Percentiles rank a stretch among this genome's conserved stretches.
phyloP scores from a whole-genome alignment of 2,113 vertebrate species.

The Thunnus thynnus region DNA sequence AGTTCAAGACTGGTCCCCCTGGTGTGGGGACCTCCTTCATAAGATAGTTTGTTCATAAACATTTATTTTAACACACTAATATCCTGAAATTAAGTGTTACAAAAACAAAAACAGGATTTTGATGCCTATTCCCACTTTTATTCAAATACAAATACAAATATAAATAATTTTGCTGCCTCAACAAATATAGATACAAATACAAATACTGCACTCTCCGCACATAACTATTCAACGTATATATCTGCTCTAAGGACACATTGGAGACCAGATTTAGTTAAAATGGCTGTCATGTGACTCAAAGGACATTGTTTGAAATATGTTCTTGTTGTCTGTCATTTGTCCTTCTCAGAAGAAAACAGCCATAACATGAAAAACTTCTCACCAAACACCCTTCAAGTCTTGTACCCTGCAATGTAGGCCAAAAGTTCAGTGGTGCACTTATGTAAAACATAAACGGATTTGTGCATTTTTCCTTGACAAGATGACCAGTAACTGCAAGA shows the following conservation, averaged over 20 bases:
- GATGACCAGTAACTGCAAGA: constrained; percentile 42
- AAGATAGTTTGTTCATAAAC: no score
- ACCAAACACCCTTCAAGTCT: background rate
- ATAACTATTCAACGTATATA: background rate
- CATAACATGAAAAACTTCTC: background rate
- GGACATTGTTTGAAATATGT: constrained; percentile 11
- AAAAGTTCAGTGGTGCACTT: constrained; percentile 9
- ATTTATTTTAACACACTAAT: no score
- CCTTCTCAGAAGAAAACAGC: constrained; percentile 24
- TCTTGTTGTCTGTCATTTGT: constrained; percentile 27
- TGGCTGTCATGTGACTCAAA: constrained; percentile 8
- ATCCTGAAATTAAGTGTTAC: no score
- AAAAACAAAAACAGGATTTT: no score
- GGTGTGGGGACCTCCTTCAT: no score
- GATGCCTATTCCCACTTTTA: no score
- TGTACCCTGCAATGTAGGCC: background rate
- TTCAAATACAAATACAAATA: no score
- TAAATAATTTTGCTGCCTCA: no score
- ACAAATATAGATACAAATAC: no score
- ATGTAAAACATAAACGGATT: constrained; percentile 21
- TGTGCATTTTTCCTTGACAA: background rate
- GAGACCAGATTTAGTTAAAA: background rate
- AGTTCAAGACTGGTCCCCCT: no score
- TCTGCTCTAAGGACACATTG: background rate
- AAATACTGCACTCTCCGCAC: no score